Evolutionary conservation across 1,140 invertebrate species (phyloP).

Genomic region (Achroia grisella): DNA sequence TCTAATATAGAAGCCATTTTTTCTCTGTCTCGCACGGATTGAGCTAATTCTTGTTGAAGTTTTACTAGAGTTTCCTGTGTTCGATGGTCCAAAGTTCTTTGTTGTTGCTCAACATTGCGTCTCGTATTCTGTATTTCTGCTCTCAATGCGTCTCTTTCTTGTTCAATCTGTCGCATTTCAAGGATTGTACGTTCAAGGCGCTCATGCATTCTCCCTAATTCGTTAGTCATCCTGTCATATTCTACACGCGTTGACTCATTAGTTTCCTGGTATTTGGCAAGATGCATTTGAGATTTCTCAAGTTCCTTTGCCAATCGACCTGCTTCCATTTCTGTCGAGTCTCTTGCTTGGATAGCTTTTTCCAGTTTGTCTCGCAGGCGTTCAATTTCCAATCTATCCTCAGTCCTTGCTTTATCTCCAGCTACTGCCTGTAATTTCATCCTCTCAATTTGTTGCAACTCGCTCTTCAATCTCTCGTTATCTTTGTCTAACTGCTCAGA

Average conservation of each 20-base stretch:
- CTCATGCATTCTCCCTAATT: slow-evolving; percentile 85
- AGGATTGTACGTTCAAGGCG: slow-evolving; percentile 80
- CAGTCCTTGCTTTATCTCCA: slow-evolving; percentile 76
- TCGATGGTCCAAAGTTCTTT: slow-evolving; percentile 75
- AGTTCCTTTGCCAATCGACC: slow-evolving; percentile 89
- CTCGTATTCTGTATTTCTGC: slow-evolving; percentile 80
- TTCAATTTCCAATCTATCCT: slow-evolving; percentile 83
- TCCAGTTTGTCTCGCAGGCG: slow-evolving; percentile 89
- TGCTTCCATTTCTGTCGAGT: slow-evolving; percentile 88
- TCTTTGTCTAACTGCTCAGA: slow-evolving; percentile 82
- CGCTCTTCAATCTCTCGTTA: slow-evolving; percentile 81
- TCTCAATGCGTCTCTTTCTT: slow-evolving; percentile 81
- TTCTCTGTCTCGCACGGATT: slow-evolving; percentile 81
- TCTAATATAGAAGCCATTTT: slow-evolving; percentile 82
- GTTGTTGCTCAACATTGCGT: slow-evolving; percentile 79
- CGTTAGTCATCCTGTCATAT: slow-evolving; percentile 86
- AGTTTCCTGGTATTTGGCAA: slow-evolving; percentile 86
- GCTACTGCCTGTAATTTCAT: slow-evolving; percentile 76
- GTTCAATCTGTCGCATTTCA: slow-evolving; percentile 78
- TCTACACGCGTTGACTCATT: slow-evolving; percentile 86
- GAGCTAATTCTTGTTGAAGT: slow-evolving; percentile 81
- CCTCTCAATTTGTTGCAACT: slow-evolving; percentile 81
- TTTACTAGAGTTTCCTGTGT: slow-evolving; percentile 79
- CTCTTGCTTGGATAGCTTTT: slow-evolving; percentile 85
- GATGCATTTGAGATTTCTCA: slow-evolving; percentile 87